phyloP scores from a whole-genome alignment of 2,113 vertebrate genomes.

The Xenopus borealis region DNA sequence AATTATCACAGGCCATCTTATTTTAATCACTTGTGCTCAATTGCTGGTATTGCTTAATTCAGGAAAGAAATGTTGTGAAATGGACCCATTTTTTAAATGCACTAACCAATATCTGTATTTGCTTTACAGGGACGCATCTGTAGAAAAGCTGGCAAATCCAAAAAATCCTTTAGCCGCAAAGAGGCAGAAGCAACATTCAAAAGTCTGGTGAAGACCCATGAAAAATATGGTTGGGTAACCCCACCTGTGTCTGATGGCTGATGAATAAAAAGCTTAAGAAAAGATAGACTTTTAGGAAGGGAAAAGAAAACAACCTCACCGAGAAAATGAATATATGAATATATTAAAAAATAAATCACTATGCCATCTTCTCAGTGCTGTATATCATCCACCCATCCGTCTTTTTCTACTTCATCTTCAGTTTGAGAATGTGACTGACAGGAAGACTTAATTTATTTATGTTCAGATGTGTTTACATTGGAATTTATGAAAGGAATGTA shows the following conservation, averaged over 20 bases:
- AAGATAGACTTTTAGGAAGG: conserved; percentile 40
- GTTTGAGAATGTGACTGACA: conserved; percentile 72
- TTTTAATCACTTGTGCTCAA: no score
- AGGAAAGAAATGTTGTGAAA: no score
- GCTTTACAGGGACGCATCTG: conserved; percentile 88
- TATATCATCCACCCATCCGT: conserved; percentile 50
- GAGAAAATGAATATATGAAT: conserved; percentile 37
- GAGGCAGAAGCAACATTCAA: conserved; percentile 98
- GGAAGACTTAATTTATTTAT: conserved; percentile 75
- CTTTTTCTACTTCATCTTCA: conserved; percentile 75
- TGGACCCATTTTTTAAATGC: no score
- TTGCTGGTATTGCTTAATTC: no score
- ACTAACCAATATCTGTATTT: conserved; percentile 40
- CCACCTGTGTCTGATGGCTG: conserved; percentile 96
- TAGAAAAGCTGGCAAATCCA: conserved; percentile 96
- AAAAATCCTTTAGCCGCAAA: conserved; percentile 99
- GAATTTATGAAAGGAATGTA: conserved; percentile 49
- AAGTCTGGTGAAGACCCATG: conserved; percentile 98
- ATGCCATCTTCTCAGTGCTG: conserved; percentile 69
- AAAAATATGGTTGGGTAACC: conserved; percentile 98
- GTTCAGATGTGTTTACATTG: conserved; percentile 69
- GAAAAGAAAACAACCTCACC: conserved; percentile 24
- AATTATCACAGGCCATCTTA: no score
- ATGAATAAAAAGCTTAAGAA: conserved; percentile 50
- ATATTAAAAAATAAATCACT: conserved; percentile 54